These are phyloP conservation scores for Melinaea menophilus DNA, from an alignment of 2,888 invertebrate species.

Conservation along the genomic window DNA sequence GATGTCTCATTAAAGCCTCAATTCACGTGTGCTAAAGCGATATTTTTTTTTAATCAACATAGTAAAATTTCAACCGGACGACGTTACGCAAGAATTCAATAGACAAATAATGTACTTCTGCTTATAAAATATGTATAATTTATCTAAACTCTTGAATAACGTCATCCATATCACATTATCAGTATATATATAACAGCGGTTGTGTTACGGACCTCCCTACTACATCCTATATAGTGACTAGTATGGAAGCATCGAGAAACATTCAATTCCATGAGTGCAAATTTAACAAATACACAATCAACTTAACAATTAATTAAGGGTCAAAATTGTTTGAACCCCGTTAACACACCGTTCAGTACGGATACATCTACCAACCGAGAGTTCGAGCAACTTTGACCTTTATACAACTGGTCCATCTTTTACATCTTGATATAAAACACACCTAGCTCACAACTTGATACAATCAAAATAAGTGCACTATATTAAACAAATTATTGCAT, in stretches of 20 bases:
- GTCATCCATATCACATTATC: constrained; percentile 11
- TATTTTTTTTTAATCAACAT: constrained; percentile 2
- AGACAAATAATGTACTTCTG: background rate
- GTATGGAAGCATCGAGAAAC: constrained; percentile 70
- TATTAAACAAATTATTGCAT: constrained; percentile 6
- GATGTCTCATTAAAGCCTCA: constrained; percentile 23
- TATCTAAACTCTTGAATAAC: constrained; percentile 2
- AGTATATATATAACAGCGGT: constrained; percentile 12
- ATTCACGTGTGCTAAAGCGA: constrained; percentile 23
- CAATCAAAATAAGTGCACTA: background rate
- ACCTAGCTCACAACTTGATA: constrained; percentile 51
- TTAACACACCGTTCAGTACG: constrained; percentile 18
- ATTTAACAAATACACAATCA: constrained; percentile 53
- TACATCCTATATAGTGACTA: constrained; percentile 36
- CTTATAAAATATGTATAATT: background rate
- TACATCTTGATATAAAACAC: constrained; percentile 72
- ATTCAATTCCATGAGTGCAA: constrained; percentile 75
- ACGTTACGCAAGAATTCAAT: background rate
- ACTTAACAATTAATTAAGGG: constrained; percentile 55
- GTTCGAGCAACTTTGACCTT: constrained; percentile 48
- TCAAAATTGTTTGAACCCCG: constrained; percentile 45
- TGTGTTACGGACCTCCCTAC: constrained; percentile 28
- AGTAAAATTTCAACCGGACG: background rate
- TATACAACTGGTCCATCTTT: constrained; percentile 72
- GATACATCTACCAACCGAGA: constrained; percentile 13